Conservation (phyloP, 2,888 invertebrate genomes). For the Drosophila mimica region DNA sequence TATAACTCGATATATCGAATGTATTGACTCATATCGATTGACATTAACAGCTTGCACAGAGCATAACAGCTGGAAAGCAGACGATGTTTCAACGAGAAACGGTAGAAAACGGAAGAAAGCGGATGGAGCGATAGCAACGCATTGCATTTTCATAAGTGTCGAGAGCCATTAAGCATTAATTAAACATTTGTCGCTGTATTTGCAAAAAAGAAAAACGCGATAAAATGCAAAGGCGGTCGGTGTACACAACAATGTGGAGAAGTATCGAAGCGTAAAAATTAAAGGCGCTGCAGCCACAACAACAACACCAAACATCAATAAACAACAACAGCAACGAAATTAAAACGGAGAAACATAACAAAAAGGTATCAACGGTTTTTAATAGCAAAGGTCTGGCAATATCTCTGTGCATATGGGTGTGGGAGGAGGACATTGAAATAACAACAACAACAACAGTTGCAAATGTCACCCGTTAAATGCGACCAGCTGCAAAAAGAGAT, state of each 20-base stretch:
- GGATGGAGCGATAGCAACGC: conserved; percentile 52
- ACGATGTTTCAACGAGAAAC: conserved; percentile 39
- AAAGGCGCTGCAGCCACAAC: conserved; percentile 64
- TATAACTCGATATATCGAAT: conserved; percentile 9
- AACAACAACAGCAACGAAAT: conserved; percentile 40
- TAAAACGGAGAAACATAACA: conserved; percentile 58
- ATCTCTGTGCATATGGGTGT: conserved; percentile 25
- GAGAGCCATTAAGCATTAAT: conserved; percentile 38
- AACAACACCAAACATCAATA: conserved; percentile 41
- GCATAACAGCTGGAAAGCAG: conserved; percentile 51
- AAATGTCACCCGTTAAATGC: conserved; percentile 32
- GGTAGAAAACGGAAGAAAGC: conserved; percentile 41
- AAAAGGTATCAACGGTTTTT: conserved; percentile 62
- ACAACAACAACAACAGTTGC: conserved; percentile 37
- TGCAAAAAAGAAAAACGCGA: conserved; percentile 22
- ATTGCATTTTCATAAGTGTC: conserved; percentile 56
- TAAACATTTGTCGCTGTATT: conserved; percentile 40
- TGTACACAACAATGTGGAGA: conserved; percentile 65
- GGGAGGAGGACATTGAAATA: conserved; percentile 22
- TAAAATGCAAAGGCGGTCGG: conserved; percentile 64
- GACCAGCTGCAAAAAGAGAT: conserved; percentile 43
- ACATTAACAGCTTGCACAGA: conserved; percentile 17
- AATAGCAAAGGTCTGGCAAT: conserved; percentile 45
- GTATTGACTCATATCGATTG: conserved; percentile 22
- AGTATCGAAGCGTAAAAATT: conserved; percentile 70